Evolutionary conservation across 2,113 vertebrate genomes (phyloP).

Genomic region (Xyliphius kryptos): DNA sequence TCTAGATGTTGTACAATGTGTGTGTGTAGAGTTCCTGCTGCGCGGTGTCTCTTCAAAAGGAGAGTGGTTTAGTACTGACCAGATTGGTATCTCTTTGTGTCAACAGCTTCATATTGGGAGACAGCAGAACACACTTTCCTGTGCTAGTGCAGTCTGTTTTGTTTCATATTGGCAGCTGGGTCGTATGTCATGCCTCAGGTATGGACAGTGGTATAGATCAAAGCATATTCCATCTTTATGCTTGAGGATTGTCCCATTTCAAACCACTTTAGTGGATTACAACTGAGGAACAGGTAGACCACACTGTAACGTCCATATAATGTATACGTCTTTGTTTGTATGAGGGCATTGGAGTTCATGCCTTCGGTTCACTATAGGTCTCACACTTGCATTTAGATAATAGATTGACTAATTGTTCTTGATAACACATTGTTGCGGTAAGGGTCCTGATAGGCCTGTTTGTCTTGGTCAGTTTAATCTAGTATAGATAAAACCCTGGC

Average conservation of each 20-base stretch:
- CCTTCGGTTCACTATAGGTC: no score
- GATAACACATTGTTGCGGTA: no score
- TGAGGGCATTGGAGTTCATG: no score
- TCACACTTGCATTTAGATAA: no score
- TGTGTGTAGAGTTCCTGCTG: constrained; percentile 29
- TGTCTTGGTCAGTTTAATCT: no score
- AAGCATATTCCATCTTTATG: constrained; percentile 43
- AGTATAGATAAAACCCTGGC: no score
- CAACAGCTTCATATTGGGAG: constrained; percentile 45
- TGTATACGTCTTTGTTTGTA: no score
- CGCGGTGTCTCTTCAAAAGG: constrained; percentile 42
- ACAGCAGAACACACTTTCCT: constrained; percentile 16
- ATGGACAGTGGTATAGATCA: constrained; percentile 58
- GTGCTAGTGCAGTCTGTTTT: constrained; percentile 51
- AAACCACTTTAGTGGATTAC: constrained; percentile 51
- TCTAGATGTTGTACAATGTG: constrained; percentile 30
- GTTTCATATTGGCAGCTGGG: constrained; percentile 53
- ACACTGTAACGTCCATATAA: no score
- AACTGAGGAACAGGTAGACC: no score
- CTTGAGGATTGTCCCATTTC: constrained; percentile 43
- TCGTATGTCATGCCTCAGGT: constrained; percentile 62
- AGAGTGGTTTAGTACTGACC: constrained; percentile 42
- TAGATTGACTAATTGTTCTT: no score
- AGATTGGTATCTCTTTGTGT: constrained; percentile 48
- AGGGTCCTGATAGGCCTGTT: no score